Conservation (phyloP, 1,140 invertebrate genomes). For the Capitella teleta region DNA sequence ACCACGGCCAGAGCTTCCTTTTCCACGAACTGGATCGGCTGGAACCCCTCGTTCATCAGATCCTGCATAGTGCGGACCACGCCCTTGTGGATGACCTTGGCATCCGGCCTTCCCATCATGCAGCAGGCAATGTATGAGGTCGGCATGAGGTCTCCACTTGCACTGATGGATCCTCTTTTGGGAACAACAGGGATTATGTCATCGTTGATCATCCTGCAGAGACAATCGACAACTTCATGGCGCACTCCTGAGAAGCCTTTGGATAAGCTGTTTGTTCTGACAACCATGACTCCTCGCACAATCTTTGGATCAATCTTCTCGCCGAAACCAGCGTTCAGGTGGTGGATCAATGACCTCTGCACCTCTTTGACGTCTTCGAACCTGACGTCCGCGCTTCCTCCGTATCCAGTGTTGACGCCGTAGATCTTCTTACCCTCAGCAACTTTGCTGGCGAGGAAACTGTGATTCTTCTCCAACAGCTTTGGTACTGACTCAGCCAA, state of each 20-base stretch:
- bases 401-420: conserved; percentile 13
- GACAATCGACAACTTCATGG: conserved; percentile 5
- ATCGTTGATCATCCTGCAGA: conserved; percentile 7
- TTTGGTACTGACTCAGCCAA: too few relatives aligned
- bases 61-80: neutral
- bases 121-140: conserved; percentile 12
- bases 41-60: neutral
- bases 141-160: conserved; percentile 12
- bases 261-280: conserved; percentile 10
- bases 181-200: conserved; percentile 12
- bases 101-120: conserved; percentile 10
- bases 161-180: conserved; percentile 8
- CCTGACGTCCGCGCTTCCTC: conserved; percentile 10
- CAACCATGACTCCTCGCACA: conserved; percentile 9
- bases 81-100: conserved; percentile 2
- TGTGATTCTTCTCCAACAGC: too few relatives aligned
- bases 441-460: too few relatives aligned
- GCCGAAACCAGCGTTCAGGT: conserved; percentile 9
- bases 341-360: conserved; percentile 7
- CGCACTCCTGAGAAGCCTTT: conserved; percentile 10
- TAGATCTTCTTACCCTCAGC: conserved; percentile 6
- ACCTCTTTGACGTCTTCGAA: conserved; percentile 3
- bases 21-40: conserved; percentile 2
- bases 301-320: conserved; percentile 1
- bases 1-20: conserved; percentile 13